These are phyloP conservation scores for Hycleus cichorii DNA, from an alignment of 1,140 invertebrate species.

Conservation along the genomic window DNA sequence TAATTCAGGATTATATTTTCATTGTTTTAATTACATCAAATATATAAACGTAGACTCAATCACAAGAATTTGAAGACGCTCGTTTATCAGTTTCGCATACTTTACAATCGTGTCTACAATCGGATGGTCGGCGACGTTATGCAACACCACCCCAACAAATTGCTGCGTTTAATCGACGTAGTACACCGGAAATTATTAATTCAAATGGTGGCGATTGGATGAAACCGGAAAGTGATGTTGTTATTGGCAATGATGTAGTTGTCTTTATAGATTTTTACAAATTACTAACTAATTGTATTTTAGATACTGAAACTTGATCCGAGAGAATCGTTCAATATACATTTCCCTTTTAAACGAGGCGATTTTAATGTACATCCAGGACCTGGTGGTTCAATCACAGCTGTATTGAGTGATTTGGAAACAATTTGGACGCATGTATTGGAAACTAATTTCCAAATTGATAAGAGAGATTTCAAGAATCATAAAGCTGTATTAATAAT, in stretches of 20 bases:
- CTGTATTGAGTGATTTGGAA: constrained; percentile 77
- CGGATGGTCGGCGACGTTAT: constrained; percentile 69
- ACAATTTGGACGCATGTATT: constrained; percentile 81
- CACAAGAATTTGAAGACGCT: constrained; percentile 75
- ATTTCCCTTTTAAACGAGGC: constrained; percentile 82
- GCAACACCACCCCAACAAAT: constrained; percentile 83
- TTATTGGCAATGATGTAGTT: constrained; percentile 57
- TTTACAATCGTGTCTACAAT: constrained; percentile 75
- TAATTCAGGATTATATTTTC: not conserved
- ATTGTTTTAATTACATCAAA: too few relatives aligned
- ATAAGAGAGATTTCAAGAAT: constrained; percentile 65
- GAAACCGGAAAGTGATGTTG: constrained; percentile 51
- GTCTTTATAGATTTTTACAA: not conserved
- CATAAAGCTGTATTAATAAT: constrained; percentile 84
- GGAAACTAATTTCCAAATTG: constrained; percentile 67
- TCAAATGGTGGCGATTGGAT: constrained; percentile 52
- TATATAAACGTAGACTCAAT: constrained; percentile 45
- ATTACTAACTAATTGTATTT: not conserved
- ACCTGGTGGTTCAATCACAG: constrained; percentile 75
- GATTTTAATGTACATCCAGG: constrained; percentile 78
- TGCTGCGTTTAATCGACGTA: constrained; percentile 73
- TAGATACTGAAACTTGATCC: constrained; percentile 67
- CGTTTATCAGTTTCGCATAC: constrained; percentile 73
- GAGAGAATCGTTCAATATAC: constrained; percentile 68
- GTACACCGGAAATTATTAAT: constrained; percentile 56